Percentiles rank a stretch among this genome's conserved stretches.
phyloP scores from a whole-genome alignment of 2,888 invertebrate species.

The Molanna angustata region DNA sequence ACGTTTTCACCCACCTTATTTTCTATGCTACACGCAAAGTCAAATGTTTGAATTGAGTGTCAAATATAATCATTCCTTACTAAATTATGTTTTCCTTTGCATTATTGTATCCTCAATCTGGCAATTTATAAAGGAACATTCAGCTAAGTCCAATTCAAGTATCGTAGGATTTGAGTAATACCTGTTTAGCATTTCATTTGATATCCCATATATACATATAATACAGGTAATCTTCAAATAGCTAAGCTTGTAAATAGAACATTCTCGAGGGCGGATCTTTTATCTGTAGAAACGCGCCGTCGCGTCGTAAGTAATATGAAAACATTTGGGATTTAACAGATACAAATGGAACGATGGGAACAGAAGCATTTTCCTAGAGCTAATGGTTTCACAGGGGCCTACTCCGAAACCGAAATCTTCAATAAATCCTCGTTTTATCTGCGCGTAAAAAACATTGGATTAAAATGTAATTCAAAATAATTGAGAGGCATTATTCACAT shows the following conservation, averaged over 20 bases:
- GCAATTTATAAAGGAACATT: too few species aligned
- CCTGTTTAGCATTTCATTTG: background rate
- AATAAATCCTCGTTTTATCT: background rate
- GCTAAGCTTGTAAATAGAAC: constrained; percentile 2
- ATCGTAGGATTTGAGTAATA: too few species aligned
- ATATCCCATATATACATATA: background rate
- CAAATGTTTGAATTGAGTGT: too few species aligned
- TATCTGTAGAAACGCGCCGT: constrained; percentile 17
- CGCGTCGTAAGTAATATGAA: constrained; percentile 22
- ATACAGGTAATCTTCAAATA: constrained; percentile 20
- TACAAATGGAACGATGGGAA: constrained; percentile 27
- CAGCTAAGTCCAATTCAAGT: too few species aligned
- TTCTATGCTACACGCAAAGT: too few species aligned
- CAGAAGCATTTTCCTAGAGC: background rate
- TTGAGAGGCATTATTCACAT: too few species aligned
- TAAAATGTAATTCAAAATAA: too few species aligned
- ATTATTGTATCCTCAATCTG: too few species aligned
- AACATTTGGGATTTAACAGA: constrained; percentile 27
- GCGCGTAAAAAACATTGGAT: background rate
- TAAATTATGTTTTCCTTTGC: too few species aligned
- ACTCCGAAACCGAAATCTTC: background rate
- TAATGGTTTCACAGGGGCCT: background rate
- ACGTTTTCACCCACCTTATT: too few species aligned
- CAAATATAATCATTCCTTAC: too few species aligned
- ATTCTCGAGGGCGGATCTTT: constrained; percentile 12